Conservation (phyloP, 1,140 invertebrate species). For the Drosophila leontia region DNA sequence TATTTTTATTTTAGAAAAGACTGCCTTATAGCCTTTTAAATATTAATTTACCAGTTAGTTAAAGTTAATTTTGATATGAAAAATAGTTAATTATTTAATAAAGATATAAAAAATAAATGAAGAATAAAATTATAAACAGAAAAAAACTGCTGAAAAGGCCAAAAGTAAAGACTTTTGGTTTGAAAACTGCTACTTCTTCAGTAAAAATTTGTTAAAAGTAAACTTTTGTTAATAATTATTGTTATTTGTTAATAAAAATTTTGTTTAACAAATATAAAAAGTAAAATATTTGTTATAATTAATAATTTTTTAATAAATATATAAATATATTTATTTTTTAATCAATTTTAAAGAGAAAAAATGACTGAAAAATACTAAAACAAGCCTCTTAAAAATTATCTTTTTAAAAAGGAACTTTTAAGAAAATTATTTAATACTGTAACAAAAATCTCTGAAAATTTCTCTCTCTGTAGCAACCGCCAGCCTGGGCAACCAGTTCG, state of each 20-base stretch:
- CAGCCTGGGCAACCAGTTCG: slow-evolving; percentile 44
- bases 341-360: background rate
- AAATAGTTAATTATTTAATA: background rate
- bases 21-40: background rate
- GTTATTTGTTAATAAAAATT: no score
- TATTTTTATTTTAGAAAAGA: background rate
- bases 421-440: no score
- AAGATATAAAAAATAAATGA: background rate
- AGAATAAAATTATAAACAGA: background rate
- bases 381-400: no score
- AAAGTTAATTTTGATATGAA: background rate
- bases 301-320: background rate
- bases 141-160: background rate
- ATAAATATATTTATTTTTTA: no score
- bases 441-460: background rate
- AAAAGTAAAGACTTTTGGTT: background rate
- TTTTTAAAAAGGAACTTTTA: no score
- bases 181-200: no score
- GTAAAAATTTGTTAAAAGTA: no score
- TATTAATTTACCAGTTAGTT: background rate
- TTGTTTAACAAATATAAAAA: no score
- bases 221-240: no score
- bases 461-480: slow-evolving; percentile 17
- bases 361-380: background rate
- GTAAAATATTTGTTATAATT: no score